These are phyloP conservation scores for Muscina levida DNA, from an alignment of 2,888 invertebrate genomes.

Conservation along the genomic window DNA sequence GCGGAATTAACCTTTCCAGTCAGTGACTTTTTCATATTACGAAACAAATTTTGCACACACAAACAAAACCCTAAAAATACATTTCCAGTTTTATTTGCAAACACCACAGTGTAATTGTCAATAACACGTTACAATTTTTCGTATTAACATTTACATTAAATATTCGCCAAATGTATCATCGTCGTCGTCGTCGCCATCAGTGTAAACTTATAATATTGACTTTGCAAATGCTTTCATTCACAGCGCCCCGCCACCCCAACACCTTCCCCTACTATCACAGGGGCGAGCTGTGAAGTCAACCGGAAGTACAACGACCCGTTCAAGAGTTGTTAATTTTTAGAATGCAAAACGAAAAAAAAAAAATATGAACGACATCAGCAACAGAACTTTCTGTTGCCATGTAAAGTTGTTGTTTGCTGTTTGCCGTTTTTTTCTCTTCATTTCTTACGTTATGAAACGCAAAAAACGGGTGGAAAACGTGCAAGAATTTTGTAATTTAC, in stretches of 20 bases:
- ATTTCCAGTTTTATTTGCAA: no score
- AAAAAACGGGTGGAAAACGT: constrained; percentile 47
- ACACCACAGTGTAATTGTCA: no score
- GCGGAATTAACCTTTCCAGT: no score
- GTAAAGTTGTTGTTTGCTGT: constrained; percentile 26
- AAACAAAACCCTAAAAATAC: no score
- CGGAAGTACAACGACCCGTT: constrained; percentile 64
- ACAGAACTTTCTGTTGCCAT: constrained; percentile 24
- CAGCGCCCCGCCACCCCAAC: no score
- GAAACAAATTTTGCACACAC: no score
- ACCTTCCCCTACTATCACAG: no score
- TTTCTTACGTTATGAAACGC: neutral
- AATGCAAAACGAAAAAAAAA: constrained; percentile 47
- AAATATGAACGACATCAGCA: constrained; percentile 18
- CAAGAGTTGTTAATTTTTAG: constrained; percentile 57
- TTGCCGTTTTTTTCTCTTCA: neutral
- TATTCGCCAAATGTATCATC: neutral
- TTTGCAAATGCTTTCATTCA: constrained; percentile 1
- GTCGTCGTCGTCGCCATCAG: neutral
- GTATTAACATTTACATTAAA: no score
- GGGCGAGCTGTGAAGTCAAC: constrained; percentile 14
- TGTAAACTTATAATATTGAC: constrained; percentile 17
- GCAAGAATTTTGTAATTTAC: constrained; percentile 62
- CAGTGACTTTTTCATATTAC: no score
- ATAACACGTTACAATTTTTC: no score